Conservation (phyloP, 1,140 invertebrate genomes). For the Nymphalis io region DNA sequence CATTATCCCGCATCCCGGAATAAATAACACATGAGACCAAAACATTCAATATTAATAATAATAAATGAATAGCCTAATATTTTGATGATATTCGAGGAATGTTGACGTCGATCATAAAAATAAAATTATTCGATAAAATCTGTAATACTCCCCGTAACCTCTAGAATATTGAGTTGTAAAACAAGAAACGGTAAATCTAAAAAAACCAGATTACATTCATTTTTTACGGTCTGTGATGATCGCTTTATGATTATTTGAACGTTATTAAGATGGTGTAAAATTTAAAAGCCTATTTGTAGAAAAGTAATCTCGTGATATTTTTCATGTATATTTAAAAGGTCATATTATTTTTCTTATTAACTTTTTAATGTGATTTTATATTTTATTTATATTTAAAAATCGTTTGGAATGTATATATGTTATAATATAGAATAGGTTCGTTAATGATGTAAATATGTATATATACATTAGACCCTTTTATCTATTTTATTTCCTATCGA, state of each 20-base stretch:
- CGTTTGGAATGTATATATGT: too few relatives aligned
- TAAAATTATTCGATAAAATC: slow-evolving; percentile 60
- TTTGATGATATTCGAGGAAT: background rate
- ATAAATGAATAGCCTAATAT: background rate
- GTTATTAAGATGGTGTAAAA: slow-evolving; percentile 55
- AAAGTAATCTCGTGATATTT: slow-evolving; percentile 15
- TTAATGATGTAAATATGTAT: too few relatives aligned
- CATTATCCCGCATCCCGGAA: too few relatives aligned
- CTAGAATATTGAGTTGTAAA: slow-evolving; percentile 60
- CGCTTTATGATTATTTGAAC: slow-evolving; percentile 63
- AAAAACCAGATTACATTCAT: slow-evolving; percentile 54
- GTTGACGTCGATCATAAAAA: slow-evolving; percentile 39
- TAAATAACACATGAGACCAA: too few relatives aligned
- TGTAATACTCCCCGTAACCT: slow-evolving; percentile 48
- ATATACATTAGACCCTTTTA: too few relatives aligned
- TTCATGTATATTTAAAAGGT: slow-evolving; percentile 6
- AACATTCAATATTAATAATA: too few relatives aligned
- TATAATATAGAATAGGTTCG: too few relatives aligned
- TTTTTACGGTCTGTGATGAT: slow-evolving; percentile 64
- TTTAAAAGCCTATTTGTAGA: slow-evolving; percentile 57
- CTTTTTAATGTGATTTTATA: background rate
- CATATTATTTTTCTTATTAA: background rate
- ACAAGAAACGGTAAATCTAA: slow-evolving; percentile 66
- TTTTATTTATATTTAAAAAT: background rate
- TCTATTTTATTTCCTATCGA: too few relatives aligned